These are phyloP conservation scores for Emydocephalus ijimae DNA, from an alignment of 2,113 vertebrate genomes.

Conservation along the genomic window DNA sequence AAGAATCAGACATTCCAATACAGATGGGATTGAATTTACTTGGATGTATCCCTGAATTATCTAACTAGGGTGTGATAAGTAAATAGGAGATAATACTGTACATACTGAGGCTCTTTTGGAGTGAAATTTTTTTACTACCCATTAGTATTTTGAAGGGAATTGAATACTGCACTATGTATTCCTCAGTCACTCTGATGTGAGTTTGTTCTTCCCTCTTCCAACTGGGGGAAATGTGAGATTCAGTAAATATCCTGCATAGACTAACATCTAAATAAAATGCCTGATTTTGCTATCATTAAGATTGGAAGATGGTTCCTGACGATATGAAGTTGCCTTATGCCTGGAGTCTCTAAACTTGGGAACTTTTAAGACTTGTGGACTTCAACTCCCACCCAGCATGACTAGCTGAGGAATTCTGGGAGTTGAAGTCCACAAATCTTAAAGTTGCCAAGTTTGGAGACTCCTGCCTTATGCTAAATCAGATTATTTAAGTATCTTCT, in stretches of 20 bases:
- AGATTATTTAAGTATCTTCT: not conserved
- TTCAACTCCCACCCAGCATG: no score
- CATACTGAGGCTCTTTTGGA: not conserved
- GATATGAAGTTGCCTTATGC: not conserved
- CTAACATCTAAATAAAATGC: not conserved
- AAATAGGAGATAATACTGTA: not conserved
- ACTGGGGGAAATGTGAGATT: not conserved
- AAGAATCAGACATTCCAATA: no score
- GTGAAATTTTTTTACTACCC: not conserved
- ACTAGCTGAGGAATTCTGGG: no score
- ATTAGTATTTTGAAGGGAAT: not conserved
- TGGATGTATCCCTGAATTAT: not conserved
- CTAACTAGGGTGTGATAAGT: not conserved
- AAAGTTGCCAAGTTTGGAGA: no score
- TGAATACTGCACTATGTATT: not conserved
- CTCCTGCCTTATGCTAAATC: not conserved
- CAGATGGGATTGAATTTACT: not conserved
- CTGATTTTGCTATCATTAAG: not conserved
- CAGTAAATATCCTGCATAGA: not conserved
- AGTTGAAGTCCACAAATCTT: no score
- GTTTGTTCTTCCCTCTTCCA: not conserved
- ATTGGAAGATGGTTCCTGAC: not conserved
- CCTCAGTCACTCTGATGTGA: not conserved
- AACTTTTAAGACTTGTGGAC: no score
- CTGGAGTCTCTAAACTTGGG: no score